These are phyloP conservation scores for Conus ventricosus DNA, from an alignment of 1,140 invertebrate genomes.

Conservation along the genomic window DNA sequence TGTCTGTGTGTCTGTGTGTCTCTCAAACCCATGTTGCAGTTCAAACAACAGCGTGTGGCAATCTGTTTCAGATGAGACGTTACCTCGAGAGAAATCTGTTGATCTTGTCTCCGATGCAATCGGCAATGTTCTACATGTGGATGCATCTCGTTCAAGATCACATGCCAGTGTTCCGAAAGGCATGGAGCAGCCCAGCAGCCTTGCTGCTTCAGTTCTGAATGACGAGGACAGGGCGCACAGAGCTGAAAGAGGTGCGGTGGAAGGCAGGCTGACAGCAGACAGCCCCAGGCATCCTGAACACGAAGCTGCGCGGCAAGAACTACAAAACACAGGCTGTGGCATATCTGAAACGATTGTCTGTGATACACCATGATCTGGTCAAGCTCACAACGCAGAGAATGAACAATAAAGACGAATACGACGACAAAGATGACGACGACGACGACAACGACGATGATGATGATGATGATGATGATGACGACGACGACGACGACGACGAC, in stretches of 20 bases:
- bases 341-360: not conserved
- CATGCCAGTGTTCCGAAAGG: too few relatives aligned
- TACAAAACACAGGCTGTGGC: not conserved
- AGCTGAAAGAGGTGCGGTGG: too few relatives aligned
- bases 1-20: not conserved
- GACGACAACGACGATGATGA: not conserved
- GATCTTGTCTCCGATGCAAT: too few relatives aligned
- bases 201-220: not conserved
- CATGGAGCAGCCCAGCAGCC: too few relatives aligned
- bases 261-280: too few relatives aligned
- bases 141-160: too few relatives aligned
- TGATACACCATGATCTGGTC: not conserved
- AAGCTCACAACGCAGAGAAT: not conserved
- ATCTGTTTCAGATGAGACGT: too few relatives aligned
- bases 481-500: not conserved
- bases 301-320: not conserved
- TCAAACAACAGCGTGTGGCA: not conserved
- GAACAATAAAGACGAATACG: not conserved
- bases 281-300: not conserved
- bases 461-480: not conserved
- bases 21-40: not conserved
- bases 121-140: too few relatives aligned
- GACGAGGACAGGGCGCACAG: not conserved
- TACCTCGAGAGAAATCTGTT: too few relatives aligned
- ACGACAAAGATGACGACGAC: not conserved